Base-by-base conservation (phyloP, 2,113 vertebrate genomes). In the Dicerorhinus sumatrensis region DNA sequence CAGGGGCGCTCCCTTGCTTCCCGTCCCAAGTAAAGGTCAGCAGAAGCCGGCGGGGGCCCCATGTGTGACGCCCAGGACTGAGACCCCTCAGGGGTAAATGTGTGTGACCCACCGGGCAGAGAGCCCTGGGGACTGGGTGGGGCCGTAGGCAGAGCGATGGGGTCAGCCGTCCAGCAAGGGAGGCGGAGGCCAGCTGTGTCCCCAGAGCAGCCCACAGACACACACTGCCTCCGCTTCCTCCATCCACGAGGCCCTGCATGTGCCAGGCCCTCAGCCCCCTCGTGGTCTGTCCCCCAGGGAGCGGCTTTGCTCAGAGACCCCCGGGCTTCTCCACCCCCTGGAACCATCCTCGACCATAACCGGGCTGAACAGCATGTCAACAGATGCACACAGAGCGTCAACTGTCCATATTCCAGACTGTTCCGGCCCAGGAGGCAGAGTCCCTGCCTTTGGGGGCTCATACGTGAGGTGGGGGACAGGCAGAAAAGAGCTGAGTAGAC, bases 381-480 rank as follows among this genome's bases (percentile, higher is more conserved):
- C 48, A 12, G 48, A 48, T 48, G 48, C 11, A 10, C 48, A 65
- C 29, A 31, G 63, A 33, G 31, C 12, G 13, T 12, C 2, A 13
- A 31, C 48, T 67, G 63, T 67, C 29, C 14, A 17, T 14, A 17
- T 27, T 10, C 73, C 14, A 2, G 27, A 18, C 46, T 13, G 1
- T 14, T 10, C 27, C 8, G 8, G 14, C 73, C 1, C 42, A 6
- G 42, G 42, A 31, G 25, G 42, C 63, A 27, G 27, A 29, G 42
- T 3, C 48, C 3, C 1, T 4, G 7, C 14, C 42, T 42, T 1
- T 25, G 7, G 27, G 27, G 36, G 11, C 29, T 29, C 27, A 48
- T 31, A 31, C 42, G 5, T 13, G 8, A 18, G 27, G 4, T 5
- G 42, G 16, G 73, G 3, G 5, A 7, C 8, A 27, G 42, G 14